Base-by-base conservation (phyloP, 53 echinoderm and acorn worm genomes). In the Mesocentrotus franciscanus region DNA sequence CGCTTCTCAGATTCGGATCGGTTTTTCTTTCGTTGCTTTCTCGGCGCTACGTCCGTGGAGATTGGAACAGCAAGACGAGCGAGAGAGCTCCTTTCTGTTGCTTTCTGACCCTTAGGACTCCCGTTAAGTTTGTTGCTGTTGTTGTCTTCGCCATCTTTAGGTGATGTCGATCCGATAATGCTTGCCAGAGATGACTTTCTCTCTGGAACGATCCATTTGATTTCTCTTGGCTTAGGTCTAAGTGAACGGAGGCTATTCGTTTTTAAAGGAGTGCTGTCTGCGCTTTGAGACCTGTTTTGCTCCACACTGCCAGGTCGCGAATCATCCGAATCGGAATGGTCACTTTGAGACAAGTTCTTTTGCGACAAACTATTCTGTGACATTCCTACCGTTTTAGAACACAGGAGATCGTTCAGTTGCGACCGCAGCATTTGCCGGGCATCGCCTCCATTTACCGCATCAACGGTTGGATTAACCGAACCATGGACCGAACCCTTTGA, bases 1-100 rank as follows among this genome's bases (percentile, higher is more conserved):
- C 97, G 90, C 94, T 84, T 97, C 95, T 96, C 96, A 5, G 94
- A 83, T 85, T 95, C 85, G 89, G 93, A 85, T 78, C 97, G 71
- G 75, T 96, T 90, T 57, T 94, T 95, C 95, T 96, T 90, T 56
- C 90, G 75, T 60, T 94, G 91, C 76, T 92, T 97, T 64, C 71
- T 94, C 16, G 95, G 75, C n/a, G 84, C 17, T 2, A 85, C 33
- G 49, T 70, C 76, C 0, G 58, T 22, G 10, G 85, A 58, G 55
- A 56, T 30, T 17, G 57, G 78, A 16, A 87, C 57, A 14, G 92
- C 78, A 76, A 91, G 78, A n/a, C 56, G 94, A 78, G 34, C 71
- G 30, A 70, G 93, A 64, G 56, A 96, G 66, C 89, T 96, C 71
- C 16, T 60, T 90, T 90, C 90, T 22, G 90, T 90, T 62, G 61